phyloP scores from a whole-genome alignment of 2,888 invertebrate genomes.

The Pterostichus madidus region DNA sequence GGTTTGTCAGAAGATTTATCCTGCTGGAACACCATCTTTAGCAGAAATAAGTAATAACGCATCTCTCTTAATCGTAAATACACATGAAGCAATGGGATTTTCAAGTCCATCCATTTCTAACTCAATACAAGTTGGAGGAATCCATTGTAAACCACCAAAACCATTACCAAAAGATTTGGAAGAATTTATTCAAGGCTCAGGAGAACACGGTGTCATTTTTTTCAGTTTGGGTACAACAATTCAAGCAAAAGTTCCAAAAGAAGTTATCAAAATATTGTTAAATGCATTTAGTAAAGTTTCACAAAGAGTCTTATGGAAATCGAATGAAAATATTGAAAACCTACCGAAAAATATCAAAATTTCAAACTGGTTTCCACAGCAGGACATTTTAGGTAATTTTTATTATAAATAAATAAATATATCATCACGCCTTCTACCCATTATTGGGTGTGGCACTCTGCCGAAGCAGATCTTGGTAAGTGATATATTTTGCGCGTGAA shows the following conservation, averaged over 20 bases:
- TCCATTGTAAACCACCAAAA: constrained; percentile 54
- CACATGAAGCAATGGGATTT: constrained; percentile 33
- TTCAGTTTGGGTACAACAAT: constrained; percentile 79
- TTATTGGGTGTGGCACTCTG: too few species aligned
- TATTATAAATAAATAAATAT: neutral
- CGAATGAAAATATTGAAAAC: constrained; percentile 71
- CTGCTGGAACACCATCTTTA: constrained; percentile 46
- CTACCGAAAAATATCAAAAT: constrained; percentile 52
- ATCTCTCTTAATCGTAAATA: constrained; percentile 44
- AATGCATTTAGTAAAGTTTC: constrained; percentile 76
- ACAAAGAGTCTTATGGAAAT: constrained; percentile 78
- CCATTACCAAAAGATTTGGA: constrained; percentile 73
- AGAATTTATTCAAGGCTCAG: constrained; percentile 75
- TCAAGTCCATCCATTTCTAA: constrained; percentile 4
- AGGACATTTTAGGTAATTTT: constrained; percentile 58
- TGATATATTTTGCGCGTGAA: too few species aligned
- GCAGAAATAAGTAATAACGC: constrained; percentile 29
- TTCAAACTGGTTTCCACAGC: constrained; percentile 61
- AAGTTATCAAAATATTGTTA: constrained; percentile 75
- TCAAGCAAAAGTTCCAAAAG: constrained; percentile 75
- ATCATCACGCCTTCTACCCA: too few species aligned
- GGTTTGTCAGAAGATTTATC: constrained; percentile 22
- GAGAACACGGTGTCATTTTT: constrained; percentile 76
- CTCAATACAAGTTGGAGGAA: constrained; percentile 40
- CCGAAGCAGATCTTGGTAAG: too few species aligned